phyloP scores from a whole-genome alignment of 2,888 invertebrate genomes.

The Sarcophaga subvicina region DNA sequence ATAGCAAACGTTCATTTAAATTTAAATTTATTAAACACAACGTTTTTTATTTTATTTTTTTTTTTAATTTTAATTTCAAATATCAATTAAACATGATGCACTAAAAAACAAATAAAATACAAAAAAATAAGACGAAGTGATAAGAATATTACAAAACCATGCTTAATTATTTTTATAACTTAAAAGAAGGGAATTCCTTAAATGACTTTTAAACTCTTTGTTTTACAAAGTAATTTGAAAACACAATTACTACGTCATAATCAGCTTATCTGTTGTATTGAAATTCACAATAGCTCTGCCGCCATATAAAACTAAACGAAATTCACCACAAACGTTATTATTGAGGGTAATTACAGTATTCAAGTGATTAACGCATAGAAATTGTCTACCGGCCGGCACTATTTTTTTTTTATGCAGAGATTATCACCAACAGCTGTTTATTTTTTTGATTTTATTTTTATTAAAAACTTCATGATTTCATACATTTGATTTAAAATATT shows the following conservation, averaged over 20 bases:
- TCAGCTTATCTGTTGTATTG: not conserved
- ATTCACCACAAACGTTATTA: conserved; percentile 16
- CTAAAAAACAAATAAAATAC: conserved; percentile 29
- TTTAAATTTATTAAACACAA: conserved; percentile 62
- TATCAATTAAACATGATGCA: conserved; percentile 58
- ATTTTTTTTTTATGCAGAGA: conserved; percentile 3
- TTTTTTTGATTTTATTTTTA: conserved; percentile 23
- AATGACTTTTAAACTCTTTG: conserved; percentile 42
- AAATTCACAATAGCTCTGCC: too few species aligned
- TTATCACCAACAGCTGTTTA: conserved; percentile 59
- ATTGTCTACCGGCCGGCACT: conserved; percentile 42
- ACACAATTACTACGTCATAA: conserved; percentile 46
- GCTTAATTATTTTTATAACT: not conserved
- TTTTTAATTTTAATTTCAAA: too few species aligned
- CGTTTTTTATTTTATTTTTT: too few species aligned
- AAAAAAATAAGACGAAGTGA: conserved; percentile 12
- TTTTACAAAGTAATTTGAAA: conserved; percentile 39
- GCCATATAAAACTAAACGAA: not conserved
- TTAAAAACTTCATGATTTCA: conserved; percentile 1
- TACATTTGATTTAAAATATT: not conserved
- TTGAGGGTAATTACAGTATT: conserved; percentile 31
- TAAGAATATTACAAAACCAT: conserved; percentile 57
- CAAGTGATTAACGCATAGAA: not conserved
- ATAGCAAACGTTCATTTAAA: conserved; percentile 47
- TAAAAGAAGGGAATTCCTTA: conserved; percentile 58